phyloP scores from a whole-genome alignment of 2,113 vertebrate species.

The Pollimyrus isidori region DNA sequence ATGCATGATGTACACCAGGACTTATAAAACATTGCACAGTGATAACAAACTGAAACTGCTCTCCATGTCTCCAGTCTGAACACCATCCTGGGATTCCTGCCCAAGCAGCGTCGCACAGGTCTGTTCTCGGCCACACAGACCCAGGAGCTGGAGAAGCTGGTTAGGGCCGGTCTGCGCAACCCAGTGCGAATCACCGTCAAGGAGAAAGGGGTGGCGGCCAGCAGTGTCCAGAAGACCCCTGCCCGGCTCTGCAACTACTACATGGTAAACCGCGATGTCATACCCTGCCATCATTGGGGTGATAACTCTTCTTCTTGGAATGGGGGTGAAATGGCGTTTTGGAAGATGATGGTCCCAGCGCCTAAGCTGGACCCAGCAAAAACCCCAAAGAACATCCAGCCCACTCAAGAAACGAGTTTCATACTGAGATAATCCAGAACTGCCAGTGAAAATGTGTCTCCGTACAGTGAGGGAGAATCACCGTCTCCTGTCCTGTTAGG shows the following conservation, averaged over 20 bases:
- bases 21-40: background rate
- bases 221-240: constrained; percentile 77
- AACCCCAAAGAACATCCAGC: background rate
- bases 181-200: constrained; percentile 87
- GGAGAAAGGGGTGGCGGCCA: constrained; percentile 79
- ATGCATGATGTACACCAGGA: background rate
- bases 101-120: constrained; percentile 90
- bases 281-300: background rate
- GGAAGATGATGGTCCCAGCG: background rate
- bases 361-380: background rate
- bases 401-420: background rate
- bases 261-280: constrained; percentile 57
- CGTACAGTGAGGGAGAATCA: background rate
- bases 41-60: background rate
- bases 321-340: background rate
- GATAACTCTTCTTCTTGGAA: background rate
- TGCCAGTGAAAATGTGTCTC: background rate
- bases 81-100: constrained; percentile 75
- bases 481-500: background rate
- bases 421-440: background rate
- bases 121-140: constrained; percentile 96
- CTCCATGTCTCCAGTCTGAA: constrained; percentile 67
- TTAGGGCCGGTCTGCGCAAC: constrained; percentile 87
- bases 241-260: constrained; percentile 83
- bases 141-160: constrained; percentile 90